Conservation (phyloP, 2,888 invertebrate species). For the Eristalis arbustorum region DNA sequence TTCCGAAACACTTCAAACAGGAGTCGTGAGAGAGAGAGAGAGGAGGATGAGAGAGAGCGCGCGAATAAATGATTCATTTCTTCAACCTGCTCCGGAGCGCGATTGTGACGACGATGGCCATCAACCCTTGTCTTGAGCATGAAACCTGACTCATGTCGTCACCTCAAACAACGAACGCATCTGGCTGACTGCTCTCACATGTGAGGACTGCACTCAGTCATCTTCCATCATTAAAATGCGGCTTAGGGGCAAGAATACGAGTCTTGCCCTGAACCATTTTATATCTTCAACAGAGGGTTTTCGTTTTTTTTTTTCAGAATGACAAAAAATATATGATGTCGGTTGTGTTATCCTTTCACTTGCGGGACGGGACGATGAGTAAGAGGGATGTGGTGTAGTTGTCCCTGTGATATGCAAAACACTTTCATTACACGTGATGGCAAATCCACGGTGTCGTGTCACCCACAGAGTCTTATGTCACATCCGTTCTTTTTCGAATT, state of each 20-base stretch:
- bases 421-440: constrained; percentile 54
- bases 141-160: constrained; percentile 62
- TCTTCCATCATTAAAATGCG: constrained; percentile 67
- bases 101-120: not conserved
- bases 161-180: constrained; percentile 55
- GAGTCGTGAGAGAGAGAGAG: not conserved
- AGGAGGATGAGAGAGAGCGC: not conserved
- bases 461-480: constrained; percentile 4
- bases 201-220: constrained; percentile 28
- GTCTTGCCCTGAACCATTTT: constrained; percentile 30
- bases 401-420: constrained; percentile 52
- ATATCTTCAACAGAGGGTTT: not conserved
- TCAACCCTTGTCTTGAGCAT: constrained; percentile 35
- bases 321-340: constrained; percentile 40
- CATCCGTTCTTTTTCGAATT: constrained; percentile 40
- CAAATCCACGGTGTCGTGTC: constrained; percentile 12
- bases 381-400: not conserved
- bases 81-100: constrained; percentile 7
- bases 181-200: constrained; percentile 28
- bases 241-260: constrained; percentile 65
- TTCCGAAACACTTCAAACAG: constrained; percentile 54
- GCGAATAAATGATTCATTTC: constrained; percentile 48
- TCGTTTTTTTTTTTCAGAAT: not conserved
- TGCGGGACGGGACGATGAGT: not conserved
- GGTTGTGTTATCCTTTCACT: constrained; percentile 44